Conservation (phyloP, 1,140 invertebrate genomes). For the Pygmarrhopalites habei region DNA sequence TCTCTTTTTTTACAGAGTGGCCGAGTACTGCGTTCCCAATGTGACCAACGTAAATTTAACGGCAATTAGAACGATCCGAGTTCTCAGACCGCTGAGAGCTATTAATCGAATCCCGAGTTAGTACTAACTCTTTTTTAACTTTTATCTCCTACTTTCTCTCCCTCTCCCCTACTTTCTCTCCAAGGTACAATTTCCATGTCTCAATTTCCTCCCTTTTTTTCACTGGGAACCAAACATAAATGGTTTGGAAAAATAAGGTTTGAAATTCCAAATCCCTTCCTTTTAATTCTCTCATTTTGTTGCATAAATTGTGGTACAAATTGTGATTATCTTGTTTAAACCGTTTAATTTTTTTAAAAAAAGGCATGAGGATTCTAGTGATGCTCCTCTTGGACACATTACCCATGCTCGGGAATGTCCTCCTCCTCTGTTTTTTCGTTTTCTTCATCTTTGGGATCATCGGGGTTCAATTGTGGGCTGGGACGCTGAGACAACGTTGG, state of each 20-base stretch:
- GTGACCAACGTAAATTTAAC: constrained; percentile 97
- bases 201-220: no score
- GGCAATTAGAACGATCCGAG: constrained; percentile 93
- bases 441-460: constrained; percentile 99
- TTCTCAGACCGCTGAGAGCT: constrained; percentile 87
- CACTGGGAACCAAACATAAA: no score
- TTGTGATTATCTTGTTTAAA: no score
- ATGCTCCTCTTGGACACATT: constrained; percentile 98
- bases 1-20: constrained; percentile 55
- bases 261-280: no score
- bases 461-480: constrained; percentile 98
- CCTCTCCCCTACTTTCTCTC: no score
- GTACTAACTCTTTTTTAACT: constrained; percentile 45
- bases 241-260: no score
- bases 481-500: constrained; percentile 89
- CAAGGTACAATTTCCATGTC: no score
- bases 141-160: constrained; percentile 32
- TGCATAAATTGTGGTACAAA: no score
- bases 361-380: constrained; percentile 96
- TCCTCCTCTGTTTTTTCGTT: constrained; percentile 98
- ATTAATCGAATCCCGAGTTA: constrained; percentile 99
- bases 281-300: no score
- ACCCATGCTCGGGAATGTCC: constrained; percentile 97
- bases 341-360: constrained; percentile 38
- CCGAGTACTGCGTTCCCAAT: constrained; percentile 84